Base-by-base conservation (phyloP, 2,797 vertebrate genomes). In the Syngnathus acus region DNA sequence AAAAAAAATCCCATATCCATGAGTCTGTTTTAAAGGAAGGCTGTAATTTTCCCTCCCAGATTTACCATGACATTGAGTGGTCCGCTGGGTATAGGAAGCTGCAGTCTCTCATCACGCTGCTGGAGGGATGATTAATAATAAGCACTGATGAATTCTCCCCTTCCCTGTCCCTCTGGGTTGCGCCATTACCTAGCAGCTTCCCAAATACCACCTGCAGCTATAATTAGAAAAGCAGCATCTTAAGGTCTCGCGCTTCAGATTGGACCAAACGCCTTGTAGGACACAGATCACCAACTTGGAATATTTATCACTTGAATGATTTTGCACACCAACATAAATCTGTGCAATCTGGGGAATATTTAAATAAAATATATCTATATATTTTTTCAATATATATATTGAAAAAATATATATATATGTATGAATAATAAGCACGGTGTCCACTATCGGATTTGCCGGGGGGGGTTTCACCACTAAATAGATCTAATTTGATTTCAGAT, bases 61-160 rank as follows among this genome's bases (percentile, higher is more conserved):
- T 87, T 85, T 83, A 82, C 83, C 86, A 85, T 90, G 88, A 89
- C 88, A 90, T 90, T 90, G 88, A 89, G 87, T 87, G 86, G 83
- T 88, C 88, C 82, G 23, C 73, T 84, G 88, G 86, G 86, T 83
- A 87, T 87, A 86, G 82, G 69, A 45, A 75, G 84, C 84, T 81
- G 69, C 76, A 73, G 81, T 83, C 87, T 86, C 83, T 87, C 83
- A 86, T 88, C 87, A 84, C 66, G 73, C 74, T 85, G 84, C 84
- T 87, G 78, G 80, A 84, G 86, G 84, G 82, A 88, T 88, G 86
- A 88, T 89, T 89, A 90, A 88, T 88, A 87, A 90, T 88, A 89
- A 89, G 86, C 88, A 86, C 85, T 89, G 88, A 89, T 88, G 89
- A 90, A 87, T 87, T 87, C 88, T 85, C 81, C 76, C 82, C 79